These are phyloP conservation scores for Anguilla pacifica DNA, from an alignment of 2,797 vertebrate genomes.

Conservation along the genomic window DNA sequence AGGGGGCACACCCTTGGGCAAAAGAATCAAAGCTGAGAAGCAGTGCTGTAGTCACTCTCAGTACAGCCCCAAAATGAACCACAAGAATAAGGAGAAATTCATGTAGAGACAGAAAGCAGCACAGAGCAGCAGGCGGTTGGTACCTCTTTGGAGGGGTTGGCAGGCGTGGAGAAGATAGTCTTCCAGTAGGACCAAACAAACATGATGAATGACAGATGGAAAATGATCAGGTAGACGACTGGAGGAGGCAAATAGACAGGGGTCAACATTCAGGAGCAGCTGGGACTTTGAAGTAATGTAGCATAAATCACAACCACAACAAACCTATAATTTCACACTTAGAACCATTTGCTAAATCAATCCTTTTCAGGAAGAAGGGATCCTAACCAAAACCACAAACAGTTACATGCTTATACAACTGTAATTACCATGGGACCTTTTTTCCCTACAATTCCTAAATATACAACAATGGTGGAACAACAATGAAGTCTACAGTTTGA, in stretches of 20 bases:
- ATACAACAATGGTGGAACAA: background rate
- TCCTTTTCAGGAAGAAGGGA: background rate
- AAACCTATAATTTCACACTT: background rate
- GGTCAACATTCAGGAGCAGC: background rate
- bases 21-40: background rate
- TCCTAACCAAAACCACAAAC: background rate
- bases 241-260: conserved; percentile 58
- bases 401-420: background rate
- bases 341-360: background rate
- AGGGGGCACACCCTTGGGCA: conserved; percentile 18
- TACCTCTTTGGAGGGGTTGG: conserved; percentile 88
- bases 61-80: background rate
- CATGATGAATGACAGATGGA: conserved; percentile 89
- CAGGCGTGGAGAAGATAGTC: conserved; percentile 88
- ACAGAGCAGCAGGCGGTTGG: conserved; percentile 36
- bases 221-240: conserved; percentile 95
- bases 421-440: background rate
- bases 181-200: conserved; percentile 98
- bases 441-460: background rate
- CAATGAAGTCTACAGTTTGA: background rate
- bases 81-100: no score
- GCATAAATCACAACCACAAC: background rate
- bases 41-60: background rate
- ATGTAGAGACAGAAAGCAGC: background rate
- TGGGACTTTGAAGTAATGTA: background rate